Evolutionary conservation across 2,888 invertebrate species (phyloP).

Genomic region (Stenodera caucasica): DNA sequence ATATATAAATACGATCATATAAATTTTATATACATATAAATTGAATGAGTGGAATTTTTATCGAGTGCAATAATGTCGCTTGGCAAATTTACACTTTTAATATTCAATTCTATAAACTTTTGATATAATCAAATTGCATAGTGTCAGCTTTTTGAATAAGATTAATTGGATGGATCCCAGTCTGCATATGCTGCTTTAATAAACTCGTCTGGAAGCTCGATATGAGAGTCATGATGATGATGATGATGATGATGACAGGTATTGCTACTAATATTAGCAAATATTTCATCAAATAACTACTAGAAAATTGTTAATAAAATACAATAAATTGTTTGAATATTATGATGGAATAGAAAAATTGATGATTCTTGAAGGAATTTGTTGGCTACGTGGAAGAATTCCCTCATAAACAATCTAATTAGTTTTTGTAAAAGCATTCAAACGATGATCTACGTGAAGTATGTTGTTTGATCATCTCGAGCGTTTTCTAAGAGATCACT

Average conservation of each 20-base stretch:
- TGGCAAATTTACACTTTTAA: background rate
- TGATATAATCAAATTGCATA: slow-evolving; percentile 22
- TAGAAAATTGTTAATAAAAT: too few species aligned
- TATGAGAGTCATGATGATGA: slow-evolving; percentile 19
- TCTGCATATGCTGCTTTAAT: slow-evolving; percentile 17
- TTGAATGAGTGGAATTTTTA: too few species aligned
- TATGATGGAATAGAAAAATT: background rate
- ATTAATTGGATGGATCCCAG: slow-evolving; percentile 17
- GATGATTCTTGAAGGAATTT: too few species aligned
- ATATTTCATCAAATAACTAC: too few species aligned
- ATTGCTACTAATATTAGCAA: too few species aligned
- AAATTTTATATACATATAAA: too few species aligned
- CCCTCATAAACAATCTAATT: background rate
- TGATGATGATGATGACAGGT: background rate
- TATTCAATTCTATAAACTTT: slow-evolving; percentile 16
- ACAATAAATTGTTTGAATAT: too few species aligned
- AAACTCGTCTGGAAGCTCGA: slow-evolving; percentile 12
- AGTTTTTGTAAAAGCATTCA: background rate
- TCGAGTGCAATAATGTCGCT: too few species aligned
- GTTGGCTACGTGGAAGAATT: background rate
- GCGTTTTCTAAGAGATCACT: background rate
- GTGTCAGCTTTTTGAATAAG: slow-evolving; percentile 18
- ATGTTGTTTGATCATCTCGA: background rate
- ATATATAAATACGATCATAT: too few species aligned
- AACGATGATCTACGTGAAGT: too few species aligned